Base-by-base conservation (phyloP, 2,888 invertebrate genomes). In the Cephus spinipes region DNA sequence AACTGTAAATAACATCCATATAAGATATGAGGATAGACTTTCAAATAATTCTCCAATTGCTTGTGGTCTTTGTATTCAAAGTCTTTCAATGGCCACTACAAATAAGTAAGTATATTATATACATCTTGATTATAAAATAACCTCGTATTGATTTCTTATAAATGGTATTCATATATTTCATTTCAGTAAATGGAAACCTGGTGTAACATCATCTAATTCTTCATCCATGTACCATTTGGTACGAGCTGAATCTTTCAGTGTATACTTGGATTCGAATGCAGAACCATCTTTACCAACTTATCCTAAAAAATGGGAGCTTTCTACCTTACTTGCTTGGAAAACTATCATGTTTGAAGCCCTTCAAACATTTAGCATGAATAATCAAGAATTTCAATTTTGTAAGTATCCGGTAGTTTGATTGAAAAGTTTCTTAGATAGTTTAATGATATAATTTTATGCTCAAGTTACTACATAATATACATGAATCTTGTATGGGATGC, bases 311-410 rank as follows among this genome's bases (percentile, higher is more conserved):
- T 89, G 89, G 90, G 89, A 89, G 81, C 85, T 88, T 92, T 36
- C 93, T 92, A 90, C 93, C 94, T 89, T 95, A 93, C 85, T 95
- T 82, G 93, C 94, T 88, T 96, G 96, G 96, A 95, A 96, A 87
- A 95, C 95, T 84, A 93, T 95, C 75, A 95, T 97, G 95, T 93
- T 95, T 31, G 94, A 94, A 75, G 96, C 96, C 0, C 92, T 97
- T 12, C 94, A 96, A 86, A 96, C 95, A 84, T 96, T 96, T 89
- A 94, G 95, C 31, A 95, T 96, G 92, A 95, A 95, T 87, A 94
- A 94, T 81, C 95, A 96, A 89, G 95, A 95, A 80, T 96, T 97
- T 90, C 95, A 96, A 86, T 97, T 97, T 91, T 92, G 97, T 97
- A 92, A 94, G 95, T 94, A 80, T n/a, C 33, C 12, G 11, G 12